A percentile compares a stretch with the other conserved stretches of the same genome.
Evolutionary conservation across 2,797 vertebrate species (phyloP).

Genomic region (Micrastur ruficollis): DNA sequence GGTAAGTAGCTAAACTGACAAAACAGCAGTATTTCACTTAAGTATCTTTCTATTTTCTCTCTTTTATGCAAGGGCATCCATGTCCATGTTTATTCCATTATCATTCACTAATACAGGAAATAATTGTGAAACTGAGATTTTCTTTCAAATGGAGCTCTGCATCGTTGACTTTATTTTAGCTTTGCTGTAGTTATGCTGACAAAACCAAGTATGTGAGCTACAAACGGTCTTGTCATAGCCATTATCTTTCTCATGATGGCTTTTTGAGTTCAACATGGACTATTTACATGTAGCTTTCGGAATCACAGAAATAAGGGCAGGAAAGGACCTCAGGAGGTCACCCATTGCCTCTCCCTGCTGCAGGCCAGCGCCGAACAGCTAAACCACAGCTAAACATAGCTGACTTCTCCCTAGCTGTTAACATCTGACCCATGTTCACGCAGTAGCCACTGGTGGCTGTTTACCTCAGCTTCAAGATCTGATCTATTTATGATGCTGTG

Average conservation of each 20-base stretch:
- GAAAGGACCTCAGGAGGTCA: neutral
- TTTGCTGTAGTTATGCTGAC: constrained; percentile 26
- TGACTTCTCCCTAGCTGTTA: neutral
- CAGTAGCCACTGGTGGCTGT: neutral
- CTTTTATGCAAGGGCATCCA: neutral
- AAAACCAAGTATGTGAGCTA: neutral
- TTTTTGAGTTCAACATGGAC: neutral
- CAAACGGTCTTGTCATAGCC: neutral
- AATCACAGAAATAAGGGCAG: neutral
- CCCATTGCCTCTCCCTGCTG: neutral
- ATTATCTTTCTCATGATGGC: neutral
- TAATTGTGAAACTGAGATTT: constrained; percentile 3
- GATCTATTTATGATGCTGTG: neutral
- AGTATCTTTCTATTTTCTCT: neutral
- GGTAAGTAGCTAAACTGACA: neutral
- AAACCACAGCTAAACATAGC: neutral
- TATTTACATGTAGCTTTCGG: neutral
- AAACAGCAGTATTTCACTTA: neutral
- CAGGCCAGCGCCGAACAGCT: neutral
- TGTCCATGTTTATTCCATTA: constrained; percentile 33
- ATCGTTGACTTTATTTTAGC: constrained; percentile 19
- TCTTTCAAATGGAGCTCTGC: constrained; percentile 6
- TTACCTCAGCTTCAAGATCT: neutral
- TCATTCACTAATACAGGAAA: constrained; percentile 7
- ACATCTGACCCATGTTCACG: neutral